phyloP scores from a whole-genome alignment of 2,888 invertebrate genomes.

The Dryobota labecula region DNA sequence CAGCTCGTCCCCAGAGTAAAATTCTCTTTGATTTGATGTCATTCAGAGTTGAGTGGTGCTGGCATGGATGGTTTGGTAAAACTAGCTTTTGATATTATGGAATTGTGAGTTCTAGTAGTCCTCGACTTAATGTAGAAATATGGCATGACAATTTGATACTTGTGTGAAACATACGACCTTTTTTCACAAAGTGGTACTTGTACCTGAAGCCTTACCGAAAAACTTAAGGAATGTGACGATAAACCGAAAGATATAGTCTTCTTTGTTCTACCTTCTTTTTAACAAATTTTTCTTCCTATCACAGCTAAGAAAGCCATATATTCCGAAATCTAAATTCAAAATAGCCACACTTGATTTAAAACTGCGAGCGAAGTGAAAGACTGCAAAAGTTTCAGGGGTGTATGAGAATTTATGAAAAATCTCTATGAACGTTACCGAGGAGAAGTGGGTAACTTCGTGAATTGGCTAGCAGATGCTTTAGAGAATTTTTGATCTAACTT shows the following conservation, averaged over 20 bases:
- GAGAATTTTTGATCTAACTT: constrained; percentile 40
- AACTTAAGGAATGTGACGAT: not conserved
- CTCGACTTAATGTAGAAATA: constrained; percentile 3
- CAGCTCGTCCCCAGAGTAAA: no score
- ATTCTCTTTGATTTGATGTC: constrained; percentile 45
- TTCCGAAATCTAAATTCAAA: constrained; percentile 43
- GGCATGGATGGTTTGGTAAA: not conserved
- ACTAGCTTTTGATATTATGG: constrained; percentile 2
- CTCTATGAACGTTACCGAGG: constrained; percentile 29
- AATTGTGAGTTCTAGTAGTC: not conserved
- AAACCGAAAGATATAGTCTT: not conserved
- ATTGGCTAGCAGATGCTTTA: constrained; percentile 42
- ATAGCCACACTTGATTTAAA: constrained; percentile 43
- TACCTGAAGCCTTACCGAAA: not conserved
- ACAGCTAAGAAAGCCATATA: constrained; percentile 11
- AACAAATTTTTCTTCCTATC: constrained; percentile 7
- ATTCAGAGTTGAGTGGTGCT: constrained; percentile 25
- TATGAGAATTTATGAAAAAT: constrained; percentile 61
- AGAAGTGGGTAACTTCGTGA: constrained; percentile 51
- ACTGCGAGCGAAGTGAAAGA: constrained; percentile 44
- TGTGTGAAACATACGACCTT: not conserved
- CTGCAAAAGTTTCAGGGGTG: constrained; percentile 43
- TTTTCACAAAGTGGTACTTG: not conserved
- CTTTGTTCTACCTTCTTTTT: not conserved
- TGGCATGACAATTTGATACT: constrained; percentile 1